Conservation (phyloP, 2,888 invertebrate genomes). For the Drosophila multiciliata region DNA sequence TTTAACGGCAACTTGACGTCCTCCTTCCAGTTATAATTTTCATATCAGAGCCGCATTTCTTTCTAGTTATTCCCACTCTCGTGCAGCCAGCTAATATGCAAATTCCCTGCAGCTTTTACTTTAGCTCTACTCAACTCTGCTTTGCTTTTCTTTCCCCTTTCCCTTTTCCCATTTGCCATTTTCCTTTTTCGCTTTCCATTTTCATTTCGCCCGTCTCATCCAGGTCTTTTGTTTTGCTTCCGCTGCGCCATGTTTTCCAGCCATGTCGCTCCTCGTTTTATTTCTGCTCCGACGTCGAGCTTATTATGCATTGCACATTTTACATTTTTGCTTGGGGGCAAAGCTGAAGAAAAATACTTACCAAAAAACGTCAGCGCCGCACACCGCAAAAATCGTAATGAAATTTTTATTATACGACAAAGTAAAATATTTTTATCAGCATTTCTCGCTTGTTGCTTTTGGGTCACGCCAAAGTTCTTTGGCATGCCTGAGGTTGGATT, state of each 20-base stretch:
- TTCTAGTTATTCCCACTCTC: constrained; percentile 39
- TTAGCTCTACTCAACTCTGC: constrained; percentile 47
- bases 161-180: constrained; percentile 8
- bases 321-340: constrained; percentile 66
- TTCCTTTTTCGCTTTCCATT: constrained; percentile 10
- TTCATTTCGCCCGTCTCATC: constrained; percentile 23
- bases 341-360: constrained; percentile 24
- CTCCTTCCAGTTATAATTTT: constrained; percentile 14
- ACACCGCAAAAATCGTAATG: constrained; percentile 80
- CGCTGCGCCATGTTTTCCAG: constrained; percentile 68
- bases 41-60: constrained; percentile 15
- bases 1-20: constrained; percentile 54
- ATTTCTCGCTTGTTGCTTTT: constrained; percentile 78
- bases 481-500: constrained; percentile 42
- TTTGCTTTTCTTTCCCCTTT: constrained; percentile 42
- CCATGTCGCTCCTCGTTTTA: constrained; percentile 48
- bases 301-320: constrained; percentile 81
- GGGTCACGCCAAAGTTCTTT: constrained; percentile 56
- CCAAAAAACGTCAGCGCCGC: constrained; percentile 25
- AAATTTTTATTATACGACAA: constrained; percentile 80
- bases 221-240: constrained; percentile 70
- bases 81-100: constrained; percentile 72
- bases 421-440: constrained; percentile 80
- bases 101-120: constrained; percentile 75
- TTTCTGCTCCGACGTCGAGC: constrained; percentile 51